These are phyloP conservation scores for Bombus soroeensis DNA, from an alignment of 1,140 invertebrate species.

Conservation along the genomic window DNA sequence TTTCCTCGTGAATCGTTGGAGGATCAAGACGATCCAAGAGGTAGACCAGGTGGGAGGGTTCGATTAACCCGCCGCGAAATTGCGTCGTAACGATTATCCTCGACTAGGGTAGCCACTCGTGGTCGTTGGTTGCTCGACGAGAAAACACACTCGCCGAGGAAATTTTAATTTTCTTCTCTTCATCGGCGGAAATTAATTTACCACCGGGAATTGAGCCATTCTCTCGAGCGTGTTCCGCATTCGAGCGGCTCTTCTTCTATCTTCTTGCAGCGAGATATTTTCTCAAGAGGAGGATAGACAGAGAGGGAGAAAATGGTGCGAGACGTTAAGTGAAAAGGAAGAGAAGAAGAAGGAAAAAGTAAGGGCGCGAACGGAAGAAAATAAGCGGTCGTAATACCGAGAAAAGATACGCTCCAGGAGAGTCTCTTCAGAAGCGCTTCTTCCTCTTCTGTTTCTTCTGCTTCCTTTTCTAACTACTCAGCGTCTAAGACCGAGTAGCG, in stretches of 20 bases:
- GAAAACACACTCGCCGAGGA: constrained; percentile 33
- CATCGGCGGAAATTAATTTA: constrained; percentile 47
- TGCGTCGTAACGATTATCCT: constrained; percentile 30
- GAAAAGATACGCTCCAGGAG: constrained; percentile 37
- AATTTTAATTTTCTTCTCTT: constrained; percentile 52
- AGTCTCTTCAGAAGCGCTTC: background rate
- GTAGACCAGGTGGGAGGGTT: background rate
- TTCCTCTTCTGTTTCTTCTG: background rate
- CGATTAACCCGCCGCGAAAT: constrained; percentile 36
- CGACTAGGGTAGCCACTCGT: background rate
- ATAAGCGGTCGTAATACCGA: constrained; percentile 63
- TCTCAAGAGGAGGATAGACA: background rate
- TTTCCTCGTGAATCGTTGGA: background rate
- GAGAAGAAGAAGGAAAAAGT: background rate
- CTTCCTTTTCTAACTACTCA: constrained; percentile 28
- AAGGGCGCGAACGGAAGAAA: constrained; percentile 50
- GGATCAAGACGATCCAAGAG: background rate
- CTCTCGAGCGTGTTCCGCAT: constrained; percentile 19
- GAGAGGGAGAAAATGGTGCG: background rate
- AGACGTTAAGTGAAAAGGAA: too few species aligned
- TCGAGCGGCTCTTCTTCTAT: background rate
- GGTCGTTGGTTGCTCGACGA: background rate
- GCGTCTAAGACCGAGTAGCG: constrained; percentile 44
- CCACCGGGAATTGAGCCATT: constrained; percentile 40
- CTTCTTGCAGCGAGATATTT: background rate